A percentile compares a stretch with the other conserved stretches of the same genome.
Conservation (phyloP, 2,888 invertebrate genomes). For the Syrphus vitripennis region DNA sequence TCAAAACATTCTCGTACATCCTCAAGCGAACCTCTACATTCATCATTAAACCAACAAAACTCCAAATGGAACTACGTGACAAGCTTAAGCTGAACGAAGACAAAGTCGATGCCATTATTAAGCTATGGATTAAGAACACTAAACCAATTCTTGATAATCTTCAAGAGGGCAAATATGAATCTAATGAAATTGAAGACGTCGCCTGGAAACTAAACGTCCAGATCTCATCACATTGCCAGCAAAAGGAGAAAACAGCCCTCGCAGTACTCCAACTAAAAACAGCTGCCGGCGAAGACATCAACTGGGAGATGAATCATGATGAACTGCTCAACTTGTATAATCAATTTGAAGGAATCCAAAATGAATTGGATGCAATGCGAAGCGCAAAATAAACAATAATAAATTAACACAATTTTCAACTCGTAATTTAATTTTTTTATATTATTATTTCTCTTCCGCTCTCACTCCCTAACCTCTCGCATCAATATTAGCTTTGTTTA, state of each 20-base stretch:
- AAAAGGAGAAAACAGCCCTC: constrained; percentile 81
- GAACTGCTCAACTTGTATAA: constrained; percentile 82
- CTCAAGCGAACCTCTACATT: constrained; percentile 82
- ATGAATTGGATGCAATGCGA: constrained; percentile 78
- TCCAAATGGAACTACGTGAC: constrained; percentile 82
- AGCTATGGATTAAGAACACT: constrained; percentile 82
- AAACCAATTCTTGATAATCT: constrained; percentile 83
- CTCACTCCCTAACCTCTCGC: constrained; percentile 5
- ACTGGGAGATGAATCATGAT: constrained; percentile 82
- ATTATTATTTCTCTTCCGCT: constrained; percentile 16
- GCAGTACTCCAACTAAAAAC: constrained; percentile 82
- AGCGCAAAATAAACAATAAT: constrained; percentile 63
- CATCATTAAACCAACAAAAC: constrained; percentile 82
- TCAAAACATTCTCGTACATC: constrained; percentile 81
- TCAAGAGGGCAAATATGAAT: constrained; percentile 78
- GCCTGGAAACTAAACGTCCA: constrained; percentile 84
- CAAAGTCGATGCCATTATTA: constrained; percentile 83
- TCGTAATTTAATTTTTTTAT: constrained; percentile 34
- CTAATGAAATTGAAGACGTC: constrained; percentile 82
- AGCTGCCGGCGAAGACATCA: constrained; percentile 80
- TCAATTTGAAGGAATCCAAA: constrained; percentile 83
- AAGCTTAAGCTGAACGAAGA: constrained; percentile 81
- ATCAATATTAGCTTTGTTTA: constrained; percentile 33
- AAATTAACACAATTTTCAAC: not conserved
- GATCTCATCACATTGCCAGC: constrained; percentile 81